phyloP scores from a whole-genome alignment of 2,113 vertebrate species.

The Caretta caretta region DNA sequence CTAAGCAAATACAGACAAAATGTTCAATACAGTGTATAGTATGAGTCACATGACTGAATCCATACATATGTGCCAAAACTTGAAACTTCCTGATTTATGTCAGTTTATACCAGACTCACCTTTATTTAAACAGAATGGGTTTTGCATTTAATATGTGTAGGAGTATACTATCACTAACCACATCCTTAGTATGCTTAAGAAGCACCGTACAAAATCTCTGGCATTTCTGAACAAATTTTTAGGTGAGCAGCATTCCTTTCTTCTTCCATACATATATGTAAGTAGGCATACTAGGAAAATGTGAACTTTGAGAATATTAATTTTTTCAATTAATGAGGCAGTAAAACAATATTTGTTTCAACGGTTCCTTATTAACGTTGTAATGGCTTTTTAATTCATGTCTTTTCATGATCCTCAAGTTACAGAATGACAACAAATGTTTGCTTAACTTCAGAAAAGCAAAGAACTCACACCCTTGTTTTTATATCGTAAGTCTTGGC shows the following conservation, averaged over 20 bases:
- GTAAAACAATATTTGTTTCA: not conserved
- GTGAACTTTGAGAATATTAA: accelerated
- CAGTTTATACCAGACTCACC: conserved; percentile 35
- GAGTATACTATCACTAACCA: not conserved
- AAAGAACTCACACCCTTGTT: conserved; percentile 29
- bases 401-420: conserved; percentile 6
- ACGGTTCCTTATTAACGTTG: not conserved
- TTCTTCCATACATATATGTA: not conserved
- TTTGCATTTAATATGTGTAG: not conserved
- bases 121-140: not conserved
- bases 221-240: not conserved
- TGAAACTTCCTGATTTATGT: not conserved
- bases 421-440: conserved; percentile 25
- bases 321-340: not conserved
- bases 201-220: not conserved
- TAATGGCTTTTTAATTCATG: not conserved
- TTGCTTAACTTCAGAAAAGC: conserved; percentile 47
- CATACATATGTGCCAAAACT: conserved; percentile 27
- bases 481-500: not conserved
- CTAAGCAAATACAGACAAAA: conserved; percentile 27
- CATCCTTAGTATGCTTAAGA: not conserved
- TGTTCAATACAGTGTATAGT: not conserved
- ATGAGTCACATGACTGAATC: conserved; percentile 48
- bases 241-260: not conserved
- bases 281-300: not conserved